These are phyloP conservation scores for Trichacis sp. DNA, from an alignment of 2,888 invertebrate species.

Conservation along the genomic window DNA sequence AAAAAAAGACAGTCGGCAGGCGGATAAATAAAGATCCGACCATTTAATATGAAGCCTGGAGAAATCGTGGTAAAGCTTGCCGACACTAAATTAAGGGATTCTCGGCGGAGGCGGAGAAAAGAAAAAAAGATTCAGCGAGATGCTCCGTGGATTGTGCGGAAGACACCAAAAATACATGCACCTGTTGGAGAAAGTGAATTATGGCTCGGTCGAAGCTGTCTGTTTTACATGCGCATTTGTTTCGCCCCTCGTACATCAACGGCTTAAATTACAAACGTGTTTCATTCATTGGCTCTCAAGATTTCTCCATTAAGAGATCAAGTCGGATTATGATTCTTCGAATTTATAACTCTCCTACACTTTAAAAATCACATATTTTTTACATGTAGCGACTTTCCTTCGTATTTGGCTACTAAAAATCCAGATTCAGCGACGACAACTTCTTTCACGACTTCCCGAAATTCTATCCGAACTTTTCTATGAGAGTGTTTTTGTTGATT, in stretches of 20 bases:
- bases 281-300: background rate
- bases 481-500: too few species aligned
- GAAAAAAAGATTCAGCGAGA: background rate
- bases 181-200: conserved; percentile 5
- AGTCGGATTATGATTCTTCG: background rate
- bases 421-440: too few species aligned
- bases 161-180: conserved; percentile 8
- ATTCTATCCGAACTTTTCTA: too few species aligned
- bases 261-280: background rate
- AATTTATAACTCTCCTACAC: too few species aligned
- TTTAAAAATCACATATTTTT: too few species aligned
- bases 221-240: conserved; percentile 7
- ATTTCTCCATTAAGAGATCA: too few species aligned
- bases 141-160: background rate
- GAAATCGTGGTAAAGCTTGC: background rate
- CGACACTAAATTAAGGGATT: conserved; percentile 10
- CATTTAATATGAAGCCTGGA: conserved; percentile 1
- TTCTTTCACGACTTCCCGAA: too few species aligned
- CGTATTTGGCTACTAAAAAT: too few species aligned
- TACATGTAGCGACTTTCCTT: too few species aligned
- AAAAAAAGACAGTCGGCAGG: background rate
- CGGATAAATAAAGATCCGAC: background rate
- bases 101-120: background rate
- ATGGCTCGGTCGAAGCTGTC: conserved; percentile 3
- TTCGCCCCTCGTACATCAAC: background rate